Conservation (phyloP, 1,140 invertebrate species). For the Archivesica marissinica region DNA sequence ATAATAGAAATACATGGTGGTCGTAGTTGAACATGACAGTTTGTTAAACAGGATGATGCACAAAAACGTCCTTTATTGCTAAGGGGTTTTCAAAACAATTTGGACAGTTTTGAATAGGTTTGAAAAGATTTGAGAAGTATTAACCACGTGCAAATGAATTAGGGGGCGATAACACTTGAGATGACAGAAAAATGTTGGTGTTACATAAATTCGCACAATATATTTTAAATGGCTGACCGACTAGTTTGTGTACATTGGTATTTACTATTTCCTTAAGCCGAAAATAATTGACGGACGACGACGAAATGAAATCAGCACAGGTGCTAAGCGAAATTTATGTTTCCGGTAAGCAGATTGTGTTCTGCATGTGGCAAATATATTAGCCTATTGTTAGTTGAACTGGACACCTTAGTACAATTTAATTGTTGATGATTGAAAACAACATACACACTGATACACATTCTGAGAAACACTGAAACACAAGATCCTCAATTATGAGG, state of each 20-base stretch:
- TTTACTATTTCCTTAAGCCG: slow-evolving; percentile 24
- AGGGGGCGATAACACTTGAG: slow-evolving; percentile 32
- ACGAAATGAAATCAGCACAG: slow-evolving; percentile 6
- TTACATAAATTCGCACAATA: slow-evolving; percentile 47
- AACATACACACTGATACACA: no score
- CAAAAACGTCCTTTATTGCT: slow-evolving; percentile 48
- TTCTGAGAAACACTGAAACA: no score
- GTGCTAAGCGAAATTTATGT: slow-evolving; percentile 36
- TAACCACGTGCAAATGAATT: slow-evolving; percentile 43
- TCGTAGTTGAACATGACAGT: slow-evolving; percentile 47
- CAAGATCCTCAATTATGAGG: no score
- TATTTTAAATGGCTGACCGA: slow-evolving; percentile 25
- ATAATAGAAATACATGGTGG: slow-evolving; percentile 42
- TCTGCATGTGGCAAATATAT: neutral
- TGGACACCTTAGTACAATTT: no score
- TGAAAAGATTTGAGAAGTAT: slow-evolving; percentile 32
- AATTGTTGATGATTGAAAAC: no score
- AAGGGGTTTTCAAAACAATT: neutral
- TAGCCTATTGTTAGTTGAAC: no score
- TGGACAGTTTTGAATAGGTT: neutral
- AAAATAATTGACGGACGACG: neutral
- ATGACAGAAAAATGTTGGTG: neutral
- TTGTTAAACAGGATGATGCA: slow-evolving; percentile 32
- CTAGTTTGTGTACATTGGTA: slow-evolving; percentile 13
- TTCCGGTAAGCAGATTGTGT: slow-evolving; percentile 26